Base-by-base conservation (phyloP, 2,797 vertebrate species). In the Sebastes kiyomatsui region DNA sequence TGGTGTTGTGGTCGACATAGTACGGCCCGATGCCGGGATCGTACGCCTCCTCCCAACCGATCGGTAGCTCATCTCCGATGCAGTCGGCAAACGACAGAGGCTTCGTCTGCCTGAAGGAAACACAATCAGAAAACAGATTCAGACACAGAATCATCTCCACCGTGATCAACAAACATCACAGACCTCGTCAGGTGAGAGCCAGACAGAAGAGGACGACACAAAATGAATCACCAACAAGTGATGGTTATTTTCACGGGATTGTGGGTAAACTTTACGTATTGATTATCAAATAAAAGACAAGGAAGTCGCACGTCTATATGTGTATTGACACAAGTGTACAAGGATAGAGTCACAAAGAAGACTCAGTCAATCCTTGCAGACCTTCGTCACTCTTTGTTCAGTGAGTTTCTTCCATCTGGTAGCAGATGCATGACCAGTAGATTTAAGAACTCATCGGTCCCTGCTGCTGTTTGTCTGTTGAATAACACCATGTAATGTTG, bases 1-100 rank as follows among this genome's bases (percentile, higher is more conserved):
- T 97, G 88, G 96, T 98, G 93, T 99, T 99, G 95, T 99, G 98
- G 96, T 99, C 98, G 85, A 99, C 98, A 96, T 98, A 99, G 95
- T 98, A 99, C 32, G 97, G 93, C 83, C 98, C 98, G 13, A 99
- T 96, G 38, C 96, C 94, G 27, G 97, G 97, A 91, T 99, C 97
- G 75, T 97, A 98, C 5, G 96, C 97, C 93, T 99, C 98, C 96
- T 99, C 98, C 98, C 98, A 99, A 85, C 98, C 98, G 62, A 99
- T 93, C 0, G 98, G 98, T 89, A 99, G 87, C 91, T 99, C 98
- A 85, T 99, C 98, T 23, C 98, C 98, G 64, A 99, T 99, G 88
- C 98, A 99, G 95, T 99, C 98, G 2, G 98, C 98, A 73, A 99
- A 99, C 80, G 98, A 97, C 92, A 99, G 95, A 67, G 98, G 98